A percentile compares a stretch with the other conserved stretches of the same genome.
Evolutionary conservation across 2,797 vertebrate species (phyloP).

Genomic region (Tokudaia muenninki): DNA sequence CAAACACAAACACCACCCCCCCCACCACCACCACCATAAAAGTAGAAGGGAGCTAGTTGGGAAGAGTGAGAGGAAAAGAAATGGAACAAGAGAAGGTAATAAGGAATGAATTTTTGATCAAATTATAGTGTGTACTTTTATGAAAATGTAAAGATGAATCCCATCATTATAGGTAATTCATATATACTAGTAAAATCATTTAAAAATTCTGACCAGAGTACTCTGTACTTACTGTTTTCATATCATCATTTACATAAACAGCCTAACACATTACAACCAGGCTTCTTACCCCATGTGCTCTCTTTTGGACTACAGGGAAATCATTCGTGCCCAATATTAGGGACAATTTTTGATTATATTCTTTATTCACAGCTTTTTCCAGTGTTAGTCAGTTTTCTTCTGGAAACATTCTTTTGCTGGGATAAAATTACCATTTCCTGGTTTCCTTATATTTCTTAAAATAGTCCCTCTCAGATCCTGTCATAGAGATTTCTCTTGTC

Average conservation of each 20-base stretch:
- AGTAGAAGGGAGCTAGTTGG: not conserved
- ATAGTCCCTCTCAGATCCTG: not conserved
- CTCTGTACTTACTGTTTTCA: conserved; percentile 25
- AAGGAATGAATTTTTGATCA: not conserved
- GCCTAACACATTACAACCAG: not conserved
- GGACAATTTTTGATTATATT: conserved; percentile 47
- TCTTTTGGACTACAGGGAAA: not conserved
- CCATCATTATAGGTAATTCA: not conserved
- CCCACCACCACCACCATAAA: not conserved
- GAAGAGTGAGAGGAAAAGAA: not conserved
- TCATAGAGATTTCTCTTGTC: not conserved
- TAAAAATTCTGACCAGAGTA: conserved; percentile 11
- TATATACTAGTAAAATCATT: not conserved
- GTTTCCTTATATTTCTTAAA: conserved; percentile 17
- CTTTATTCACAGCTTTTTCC: not conserved
- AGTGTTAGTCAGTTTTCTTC: not conserved
- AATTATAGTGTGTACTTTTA: not conserved
- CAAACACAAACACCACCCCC: not conserved
- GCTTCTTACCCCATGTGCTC: not conserved
- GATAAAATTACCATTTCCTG: not conserved
- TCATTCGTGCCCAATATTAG: conserved; percentile 13
- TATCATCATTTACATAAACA: not conserved
- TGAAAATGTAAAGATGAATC: not conserved
- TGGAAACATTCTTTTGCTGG: not conserved
- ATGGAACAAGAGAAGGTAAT: not conserved